Percentiles rank a stretch among this genome's conserved stretches.
These are phyloP conservation scores for Cataglyphis altisquamis DNA, from an alignment of 2,888 invertebrate genomes.

Conservation along the genomic window DNA sequence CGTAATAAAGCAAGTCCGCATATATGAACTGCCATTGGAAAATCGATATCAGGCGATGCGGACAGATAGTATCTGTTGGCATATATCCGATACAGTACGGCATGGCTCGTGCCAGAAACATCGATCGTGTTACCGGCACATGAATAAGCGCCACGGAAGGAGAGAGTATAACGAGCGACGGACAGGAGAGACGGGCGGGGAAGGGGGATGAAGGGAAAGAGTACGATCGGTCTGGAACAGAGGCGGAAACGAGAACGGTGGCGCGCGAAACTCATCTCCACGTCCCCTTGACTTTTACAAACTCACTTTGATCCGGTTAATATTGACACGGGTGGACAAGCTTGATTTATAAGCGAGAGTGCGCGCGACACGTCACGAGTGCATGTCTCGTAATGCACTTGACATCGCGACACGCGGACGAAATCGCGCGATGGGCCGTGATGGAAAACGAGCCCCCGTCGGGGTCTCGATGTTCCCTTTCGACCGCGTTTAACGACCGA, in stretches of 20 bases:
- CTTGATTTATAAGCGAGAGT: slow-evolving; percentile 61
- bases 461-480: slow-evolving; percentile 44
- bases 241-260: slow-evolving; percentile 21
- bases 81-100: slow-evolving; percentile 50
- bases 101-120: slow-evolving; percentile 56
- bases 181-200: slow-evolving; percentile 18
- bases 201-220: not conserved
- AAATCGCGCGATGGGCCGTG: slow-evolving; percentile 41
- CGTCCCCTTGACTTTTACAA: slow-evolving; percentile 55
- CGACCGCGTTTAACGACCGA: slow-evolving; percentile 47
- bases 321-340: slow-evolving; percentile 52
- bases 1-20: slow-evolving; percentile 42
- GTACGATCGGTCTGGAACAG: not conserved
- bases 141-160: slow-evolving; percentile 49
- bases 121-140: slow-evolving; percentile 51
- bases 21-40: slow-evolving; percentile 41
- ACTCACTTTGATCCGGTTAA: slow-evolving; percentile 60
- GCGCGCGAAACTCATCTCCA: slow-evolving; percentile 48
- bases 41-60: slow-evolving; percentile 55
- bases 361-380: slow-evolving; percentile 51
- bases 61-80: slow-evolving; percentile 52
- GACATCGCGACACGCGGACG: slow-evolving; percentile 51
- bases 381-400: slow-evolving; percentile 51
- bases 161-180: slow-evolving; percentile 35
- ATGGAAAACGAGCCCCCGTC: slow-evolving; percentile 51